Evolutionary conservation across 2,888 invertebrate genomes (phyloP), one percentile per base, ranked within the genome.

Genomic region (Drosophila neotestacea): DNA sequence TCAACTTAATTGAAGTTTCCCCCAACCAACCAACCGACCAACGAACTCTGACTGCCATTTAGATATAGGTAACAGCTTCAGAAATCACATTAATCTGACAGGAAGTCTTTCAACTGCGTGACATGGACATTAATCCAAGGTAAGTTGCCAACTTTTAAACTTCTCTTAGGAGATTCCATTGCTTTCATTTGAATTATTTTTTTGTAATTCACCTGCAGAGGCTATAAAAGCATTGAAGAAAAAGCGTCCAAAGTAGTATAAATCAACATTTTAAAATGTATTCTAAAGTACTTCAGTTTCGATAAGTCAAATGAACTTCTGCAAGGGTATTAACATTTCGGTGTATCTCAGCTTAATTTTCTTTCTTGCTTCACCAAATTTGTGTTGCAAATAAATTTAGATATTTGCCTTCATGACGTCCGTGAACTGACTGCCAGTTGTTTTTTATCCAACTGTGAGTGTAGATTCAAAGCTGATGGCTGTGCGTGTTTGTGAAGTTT

Each of bases 401-500:
- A 79, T 74, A 77, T 74, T 73, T 46, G 70, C 72, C 65, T 74
- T 58, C 47, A 58, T 58, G 59, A 62, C 34, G 51, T 47, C 44
- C 51, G 50, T 52, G 51, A 42, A 48, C 46, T 47, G 54, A 61
- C 61, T 74, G 70, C 51, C 62, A 48, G 60, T 54, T 54, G 39
- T 50, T 59, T 38, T 65, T 67, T 30, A 13, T 46, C 38, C 55
- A 48, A 42, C 47, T 63, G 36, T 30, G 62, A 16, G 28, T 51
- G 46, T 30, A 16, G 58, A 51, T 44, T 60, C 28, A 39, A 55
- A 48, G 67, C 61, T 65, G 83, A 67, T 65, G 73, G 61, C 67
- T 75, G 70, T 84, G 84, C 79, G 79, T 85, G 84, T 81, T 85
- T 75, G 55, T 84, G 86, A 85, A 86, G 86, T 84, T 85, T 86